Conservation (phyloP, 2,113 vertebrate species). For the Lota lota region DNA sequence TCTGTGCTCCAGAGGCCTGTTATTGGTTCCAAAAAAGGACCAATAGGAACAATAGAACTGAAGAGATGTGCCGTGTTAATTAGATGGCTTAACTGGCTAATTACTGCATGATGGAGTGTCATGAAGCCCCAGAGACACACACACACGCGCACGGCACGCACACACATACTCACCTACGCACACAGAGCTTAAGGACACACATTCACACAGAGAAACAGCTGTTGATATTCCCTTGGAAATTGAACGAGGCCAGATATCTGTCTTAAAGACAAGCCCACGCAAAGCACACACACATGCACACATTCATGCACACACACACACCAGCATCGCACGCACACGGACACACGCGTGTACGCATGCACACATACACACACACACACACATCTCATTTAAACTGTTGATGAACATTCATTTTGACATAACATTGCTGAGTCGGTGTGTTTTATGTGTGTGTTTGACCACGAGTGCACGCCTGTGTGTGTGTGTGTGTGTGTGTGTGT, state of each 20-base stretch:
- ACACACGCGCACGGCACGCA: not conserved
- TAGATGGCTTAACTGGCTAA: slow-evolving; percentile 61
- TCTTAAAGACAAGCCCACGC: no score
- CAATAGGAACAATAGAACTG: slow-evolving; percentile 32
- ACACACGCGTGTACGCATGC: slow-evolving; percentile 3
- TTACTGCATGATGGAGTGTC: slow-evolving; percentile 64
- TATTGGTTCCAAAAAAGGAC: slow-evolving; percentile 4
- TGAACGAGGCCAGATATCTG: no score
- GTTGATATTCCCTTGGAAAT: no score
- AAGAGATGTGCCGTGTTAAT: slow-evolving; percentile 51
- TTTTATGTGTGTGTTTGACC: not conserved
- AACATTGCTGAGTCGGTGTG: not conserved
- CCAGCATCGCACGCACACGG: slow-evolving; percentile 18
- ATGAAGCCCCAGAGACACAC: slow-evolving; percentile 39
- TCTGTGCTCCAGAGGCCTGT: not conserved
- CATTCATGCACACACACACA: not conserved
- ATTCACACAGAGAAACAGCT: no score
- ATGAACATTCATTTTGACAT: slow-evolving; percentile 5
- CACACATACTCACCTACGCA: not conserved
- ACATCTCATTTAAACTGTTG: not conserved
- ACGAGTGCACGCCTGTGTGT: no score
- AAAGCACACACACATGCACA: not conserved
- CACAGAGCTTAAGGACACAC: no score
- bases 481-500: not conserved
- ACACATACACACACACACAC: not conserved